These are phyloP conservation scores for Chloroclysta siterata DNA, from an alignment of 2,888 invertebrate species.

Conservation along the genomic window DNA sequence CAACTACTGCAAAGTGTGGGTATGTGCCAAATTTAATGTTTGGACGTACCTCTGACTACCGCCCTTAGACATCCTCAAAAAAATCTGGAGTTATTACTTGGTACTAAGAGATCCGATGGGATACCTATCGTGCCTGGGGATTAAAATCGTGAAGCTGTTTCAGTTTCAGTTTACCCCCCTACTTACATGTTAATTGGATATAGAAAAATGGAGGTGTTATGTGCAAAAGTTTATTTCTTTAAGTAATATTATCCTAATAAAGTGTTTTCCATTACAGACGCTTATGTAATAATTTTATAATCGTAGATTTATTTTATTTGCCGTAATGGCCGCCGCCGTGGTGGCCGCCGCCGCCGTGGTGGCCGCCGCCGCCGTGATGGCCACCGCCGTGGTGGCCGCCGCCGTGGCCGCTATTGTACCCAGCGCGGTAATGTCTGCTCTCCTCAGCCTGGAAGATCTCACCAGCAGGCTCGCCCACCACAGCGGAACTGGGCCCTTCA, in stretches of 20 bases:
- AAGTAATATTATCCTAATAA: conserved; percentile 13
- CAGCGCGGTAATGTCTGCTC: neutral
- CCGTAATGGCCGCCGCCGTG: too few species aligned
- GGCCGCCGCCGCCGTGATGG: neutral
- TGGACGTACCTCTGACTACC: too few species aligned
- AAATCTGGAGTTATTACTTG: too few species aligned
- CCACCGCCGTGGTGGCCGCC: conserved; percentile 20
- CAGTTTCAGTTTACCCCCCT: too few species aligned
- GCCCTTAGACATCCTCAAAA: too few species aligned
- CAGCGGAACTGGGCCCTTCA: neutral
- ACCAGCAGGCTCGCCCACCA: neutral
- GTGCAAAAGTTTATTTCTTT: conserved; percentile 9
- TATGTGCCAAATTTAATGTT: too few species aligned
- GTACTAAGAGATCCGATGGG: too few species aligned
- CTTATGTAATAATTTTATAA: neutral
- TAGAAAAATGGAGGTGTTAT: neutral
- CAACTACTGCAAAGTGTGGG: too few species aligned
- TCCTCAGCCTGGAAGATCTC: conserved; percentile 23
- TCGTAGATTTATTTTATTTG: neutral
- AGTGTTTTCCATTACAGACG: conserved; percentile 26
- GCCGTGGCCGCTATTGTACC: neutral
- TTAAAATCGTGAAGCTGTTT: too few species aligned
- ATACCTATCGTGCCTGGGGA: too few species aligned
- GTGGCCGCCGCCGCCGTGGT: neutral
- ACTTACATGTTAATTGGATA: too few species aligned